phyloP scores from a whole-genome alignment of 2,797 vertebrate genomes.

The Characodon lateralis region DNA sequence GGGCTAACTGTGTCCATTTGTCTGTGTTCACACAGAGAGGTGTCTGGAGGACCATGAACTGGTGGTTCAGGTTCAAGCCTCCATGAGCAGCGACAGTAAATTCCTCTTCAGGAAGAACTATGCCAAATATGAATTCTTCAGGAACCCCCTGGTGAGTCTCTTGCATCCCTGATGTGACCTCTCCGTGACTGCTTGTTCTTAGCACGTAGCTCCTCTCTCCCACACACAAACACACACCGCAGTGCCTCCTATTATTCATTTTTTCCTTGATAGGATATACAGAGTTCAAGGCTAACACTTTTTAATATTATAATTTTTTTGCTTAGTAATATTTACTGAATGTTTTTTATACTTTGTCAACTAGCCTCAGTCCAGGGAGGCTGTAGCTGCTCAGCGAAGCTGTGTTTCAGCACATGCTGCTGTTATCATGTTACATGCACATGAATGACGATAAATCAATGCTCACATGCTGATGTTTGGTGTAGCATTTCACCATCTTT shows the following conservation, averaged over 20 bases:
- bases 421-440: not conserved
- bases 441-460: slow-evolving; percentile 1
- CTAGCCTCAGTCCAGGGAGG: too few relatives aligned
- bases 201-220: slow-evolving; percentile 32
- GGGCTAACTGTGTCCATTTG: slow-evolving; percentile 30
- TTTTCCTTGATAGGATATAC: slow-evolving; percentile 4
- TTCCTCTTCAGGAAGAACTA: slow-evolving; percentile 99
- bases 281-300: slow-evolving; percentile 3
- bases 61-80: slow-evolving; percentile 91
- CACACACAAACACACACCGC: not conserved
- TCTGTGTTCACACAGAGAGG: slow-evolving; percentile 53
- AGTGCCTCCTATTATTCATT: not conserved
- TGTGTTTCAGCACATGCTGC: not conserved
- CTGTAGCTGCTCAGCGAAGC: not conserved
- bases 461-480: slow-evolving; percentile 11
- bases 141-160: slow-evolving; percentile 89
- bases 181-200: slow-evolving; percentile 43
- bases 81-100: slow-evolving; percentile 92
- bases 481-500: slow-evolving; percentile 7
- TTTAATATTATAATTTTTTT: not conserved
- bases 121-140: slow-evolving; percentile 99
- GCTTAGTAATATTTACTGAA: too few relatives aligned
- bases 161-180: slow-evolving; percentile 53
- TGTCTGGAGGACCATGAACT: slow-evolving; percentile 96
- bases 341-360: not conserved